These are phyloP conservation scores for Chironomus tepperi DNA, from an alignment of 1,140 invertebrate genomes.

Conservation along the genomic window DNA sequence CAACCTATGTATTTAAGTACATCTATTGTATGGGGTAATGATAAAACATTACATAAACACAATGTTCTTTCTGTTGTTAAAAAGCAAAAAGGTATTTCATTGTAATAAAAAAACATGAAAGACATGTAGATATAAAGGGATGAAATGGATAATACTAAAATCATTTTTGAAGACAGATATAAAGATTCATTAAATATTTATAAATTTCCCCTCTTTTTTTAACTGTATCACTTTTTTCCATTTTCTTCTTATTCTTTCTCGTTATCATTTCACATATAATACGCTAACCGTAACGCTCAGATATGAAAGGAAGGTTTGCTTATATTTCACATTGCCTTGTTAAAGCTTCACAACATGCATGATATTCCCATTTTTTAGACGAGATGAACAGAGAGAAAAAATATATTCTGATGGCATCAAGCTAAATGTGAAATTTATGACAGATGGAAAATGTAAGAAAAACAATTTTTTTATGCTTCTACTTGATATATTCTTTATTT, in stretches of 20 bases:
- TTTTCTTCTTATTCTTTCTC: neutral
- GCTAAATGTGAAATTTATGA: conserved; percentile 23
- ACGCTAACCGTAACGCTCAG: neutral
- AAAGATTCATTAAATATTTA: conserved; percentile 24
- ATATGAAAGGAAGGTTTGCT: no score
- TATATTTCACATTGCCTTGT: no score
- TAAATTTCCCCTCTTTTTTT: neutral
- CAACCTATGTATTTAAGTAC: no score
- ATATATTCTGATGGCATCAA: conserved; percentile 4
- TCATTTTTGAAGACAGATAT: conserved; percentile 15
- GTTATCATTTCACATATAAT: neutral
- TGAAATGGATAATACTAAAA: neutral
- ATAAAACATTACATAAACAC: neutral
- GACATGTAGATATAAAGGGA: neutral
- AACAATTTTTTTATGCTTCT: neutral
- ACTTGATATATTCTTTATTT: neutral
- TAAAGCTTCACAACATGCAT: neutral
- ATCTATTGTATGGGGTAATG: neutral
- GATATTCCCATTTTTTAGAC: neutral
- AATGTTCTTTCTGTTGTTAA: neutral
- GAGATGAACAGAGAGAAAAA: no score
- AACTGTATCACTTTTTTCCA: neutral
- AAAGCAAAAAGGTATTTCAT: conserved; percentile 8
- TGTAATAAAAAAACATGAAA: neutral
- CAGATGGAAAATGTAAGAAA: neutral